These are phyloP conservation scores for Apis cerana DNA, from an alignment of 1,140 invertebrate species.

Conservation along the genomic window DNA sequence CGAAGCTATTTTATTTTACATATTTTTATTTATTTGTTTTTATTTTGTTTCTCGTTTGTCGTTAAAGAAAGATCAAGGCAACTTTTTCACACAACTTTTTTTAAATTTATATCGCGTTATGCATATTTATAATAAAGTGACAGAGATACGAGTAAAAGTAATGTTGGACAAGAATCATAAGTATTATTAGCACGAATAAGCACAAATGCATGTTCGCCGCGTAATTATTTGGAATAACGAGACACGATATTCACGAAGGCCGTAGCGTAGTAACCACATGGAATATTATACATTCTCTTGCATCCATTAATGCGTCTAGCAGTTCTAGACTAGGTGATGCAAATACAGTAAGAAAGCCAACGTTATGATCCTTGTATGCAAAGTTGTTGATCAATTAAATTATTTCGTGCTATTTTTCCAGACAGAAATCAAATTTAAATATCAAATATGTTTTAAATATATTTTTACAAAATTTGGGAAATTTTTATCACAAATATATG, in stretches of 20 bases:
- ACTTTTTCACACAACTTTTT: no score
- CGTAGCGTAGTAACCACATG: not conserved
- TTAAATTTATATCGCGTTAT: no score
- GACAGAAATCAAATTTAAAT: not conserved
- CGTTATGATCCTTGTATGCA: not conserved
- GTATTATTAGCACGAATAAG: not conserved
- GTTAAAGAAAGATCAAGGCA: no score
- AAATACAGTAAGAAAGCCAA: conserved; percentile 41
- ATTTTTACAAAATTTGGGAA: no score
- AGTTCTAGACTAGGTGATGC: not conserved
- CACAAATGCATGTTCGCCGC: not conserved
- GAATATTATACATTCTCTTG: not conserved
- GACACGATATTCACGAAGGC: conserved; percentile 8
- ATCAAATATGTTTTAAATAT: conserved; percentile 20
- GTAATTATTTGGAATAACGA: conserved; percentile 19
- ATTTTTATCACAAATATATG: no score
- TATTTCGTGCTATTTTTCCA: no score
- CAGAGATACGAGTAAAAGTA: no score
- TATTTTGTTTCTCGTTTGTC: no score
- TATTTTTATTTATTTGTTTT: no score
- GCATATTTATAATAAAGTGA: not conserved
- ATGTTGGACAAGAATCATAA: not conserved
- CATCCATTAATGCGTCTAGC: conserved; percentile 34
- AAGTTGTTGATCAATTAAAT: conserved; percentile 47
- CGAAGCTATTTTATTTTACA: no score